Evolutionary conservation across 2,797 vertebrate genomes (phyloP).

Genomic region (Coregonus suidteri): DNA sequence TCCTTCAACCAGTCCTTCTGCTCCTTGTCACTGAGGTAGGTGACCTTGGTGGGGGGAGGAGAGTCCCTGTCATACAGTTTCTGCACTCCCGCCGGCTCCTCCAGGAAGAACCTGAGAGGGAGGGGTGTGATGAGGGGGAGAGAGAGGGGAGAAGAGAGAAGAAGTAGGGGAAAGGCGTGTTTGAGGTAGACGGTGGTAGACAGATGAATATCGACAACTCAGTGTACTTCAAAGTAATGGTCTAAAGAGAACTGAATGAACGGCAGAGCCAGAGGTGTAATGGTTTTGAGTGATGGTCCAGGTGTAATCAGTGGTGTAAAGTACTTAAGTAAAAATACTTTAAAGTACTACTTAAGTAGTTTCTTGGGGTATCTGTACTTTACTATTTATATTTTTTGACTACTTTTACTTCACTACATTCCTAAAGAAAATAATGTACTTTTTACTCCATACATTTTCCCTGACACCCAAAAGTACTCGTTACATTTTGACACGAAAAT

Average conservation of each 20-base stretch:
- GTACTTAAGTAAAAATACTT: no score
- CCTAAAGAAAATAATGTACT: no score
- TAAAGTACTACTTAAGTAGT: no score
- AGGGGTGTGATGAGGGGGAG: background rate
- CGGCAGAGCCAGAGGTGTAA: background rate
- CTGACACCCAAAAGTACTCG: no score
- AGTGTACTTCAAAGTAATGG: background rate
- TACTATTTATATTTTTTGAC: no score
- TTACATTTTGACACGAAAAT: no score
- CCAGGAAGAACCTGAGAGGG: conserved; percentile 82
- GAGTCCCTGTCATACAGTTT: conserved; percentile 78
- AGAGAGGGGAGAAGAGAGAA: background rate
- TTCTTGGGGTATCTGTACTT: no score
- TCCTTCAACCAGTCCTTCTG: conserved; percentile 91
- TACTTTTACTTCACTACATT: no score
- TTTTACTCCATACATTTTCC: no score
- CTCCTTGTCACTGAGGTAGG: conserved; percentile 85
- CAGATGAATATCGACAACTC: background rate
- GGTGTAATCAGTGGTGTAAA: no score
- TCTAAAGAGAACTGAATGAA: background rate
- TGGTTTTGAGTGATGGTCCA: background rate
- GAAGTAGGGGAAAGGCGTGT: background rate
- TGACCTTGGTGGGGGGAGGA: conserved; percentile 84
- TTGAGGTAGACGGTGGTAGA: background rate
- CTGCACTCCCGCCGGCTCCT: conserved; percentile 85